A percentile compares a stretch with the other conserved stretches of the same genome.
These are phyloP conservation scores for Cyphomyrus discorhynchus DNA, from an alignment of 2,113 vertebrate species.

Conservation along the genomic window DNA sequence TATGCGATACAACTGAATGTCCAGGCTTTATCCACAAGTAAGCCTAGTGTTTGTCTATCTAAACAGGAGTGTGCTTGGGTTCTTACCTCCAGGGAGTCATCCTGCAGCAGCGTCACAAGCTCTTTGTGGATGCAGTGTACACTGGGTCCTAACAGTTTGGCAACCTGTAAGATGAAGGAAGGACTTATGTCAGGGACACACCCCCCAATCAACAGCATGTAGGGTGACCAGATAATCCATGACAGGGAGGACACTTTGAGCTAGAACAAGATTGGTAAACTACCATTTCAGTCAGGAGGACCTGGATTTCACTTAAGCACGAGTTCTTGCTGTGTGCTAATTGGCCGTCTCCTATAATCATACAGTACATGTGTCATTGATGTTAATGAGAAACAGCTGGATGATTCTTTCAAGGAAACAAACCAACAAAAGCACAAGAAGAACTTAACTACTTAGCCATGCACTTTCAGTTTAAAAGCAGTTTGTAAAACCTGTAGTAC, in stretches of 20 bases:
- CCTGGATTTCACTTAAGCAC: background rate
- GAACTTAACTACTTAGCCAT: background rate
- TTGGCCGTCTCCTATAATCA: background rate
- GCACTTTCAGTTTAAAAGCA: background rate
- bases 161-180: slow-evolving; percentile 64
- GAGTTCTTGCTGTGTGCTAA: background rate
- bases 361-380: background rate
- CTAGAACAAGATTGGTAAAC: background rate
- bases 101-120: slow-evolving; percentile 79
- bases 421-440: background rate
- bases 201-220: background rate
- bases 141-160: slow-evolving; percentile 79
- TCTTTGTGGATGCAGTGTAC: slow-evolving; percentile 84
- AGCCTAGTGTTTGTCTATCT: background rate
- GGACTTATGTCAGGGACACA: background rate
- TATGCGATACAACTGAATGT: background rate
- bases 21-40: background rate
- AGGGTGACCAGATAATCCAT: background rate
- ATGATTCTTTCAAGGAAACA: background rate
- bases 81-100: slow-evolving; percentile 85
- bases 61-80: background rate
- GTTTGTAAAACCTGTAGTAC: background rate
- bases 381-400: background rate
- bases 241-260: background rate
- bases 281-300: background rate